Conservation (phyloP, 2,113 vertebrate species). For the Rissa tridactyla region DNA sequence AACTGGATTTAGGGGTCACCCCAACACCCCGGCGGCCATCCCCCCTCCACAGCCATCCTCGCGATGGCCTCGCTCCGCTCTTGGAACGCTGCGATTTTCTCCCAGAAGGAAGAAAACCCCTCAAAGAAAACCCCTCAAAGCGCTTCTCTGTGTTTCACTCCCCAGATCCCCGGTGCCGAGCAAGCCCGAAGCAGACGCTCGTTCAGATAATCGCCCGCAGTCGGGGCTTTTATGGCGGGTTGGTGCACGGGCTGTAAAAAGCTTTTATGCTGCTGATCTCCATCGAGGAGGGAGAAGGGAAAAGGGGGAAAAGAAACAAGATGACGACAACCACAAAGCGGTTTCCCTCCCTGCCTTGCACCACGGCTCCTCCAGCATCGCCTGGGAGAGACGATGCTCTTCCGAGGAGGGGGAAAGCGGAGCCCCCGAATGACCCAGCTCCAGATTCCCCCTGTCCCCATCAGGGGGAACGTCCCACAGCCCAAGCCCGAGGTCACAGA, state of each 20-base stretch:
- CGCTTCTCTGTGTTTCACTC: neutral
- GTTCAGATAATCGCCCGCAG: neutral
- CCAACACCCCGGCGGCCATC: rapidly evolving
- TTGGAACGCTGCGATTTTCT: rapidly evolving
- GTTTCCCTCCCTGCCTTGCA: neutral
- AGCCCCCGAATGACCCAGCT: neutral
- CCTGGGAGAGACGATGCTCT: too few relatives aligned
- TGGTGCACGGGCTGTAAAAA: neutral
- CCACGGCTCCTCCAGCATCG: neutral
- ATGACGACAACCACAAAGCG: neutral
- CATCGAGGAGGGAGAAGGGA: neutral
- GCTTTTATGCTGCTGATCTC: conserved; percentile 44
- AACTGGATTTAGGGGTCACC: neutral
- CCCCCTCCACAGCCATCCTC: neutral
- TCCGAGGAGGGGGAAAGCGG: neutral
- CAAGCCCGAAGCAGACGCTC: neutral
- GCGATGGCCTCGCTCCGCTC: rapidly evolving
- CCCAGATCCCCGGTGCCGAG: neutral
- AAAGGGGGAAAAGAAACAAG: neutral
- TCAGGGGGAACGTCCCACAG: neutral
- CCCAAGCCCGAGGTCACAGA: neutral
- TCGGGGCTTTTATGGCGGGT: neutral
- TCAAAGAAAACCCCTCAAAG: neutral
- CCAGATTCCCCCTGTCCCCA: neutral
- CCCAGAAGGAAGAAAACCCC: neutral